A percentile compares a stretch with the other conserved stretches of the same genome.
These are phyloP conservation scores for Sebastes oblongus DNA, from an alignment of 2,797 vertebrate species.

Conservation along the genomic window DNA sequence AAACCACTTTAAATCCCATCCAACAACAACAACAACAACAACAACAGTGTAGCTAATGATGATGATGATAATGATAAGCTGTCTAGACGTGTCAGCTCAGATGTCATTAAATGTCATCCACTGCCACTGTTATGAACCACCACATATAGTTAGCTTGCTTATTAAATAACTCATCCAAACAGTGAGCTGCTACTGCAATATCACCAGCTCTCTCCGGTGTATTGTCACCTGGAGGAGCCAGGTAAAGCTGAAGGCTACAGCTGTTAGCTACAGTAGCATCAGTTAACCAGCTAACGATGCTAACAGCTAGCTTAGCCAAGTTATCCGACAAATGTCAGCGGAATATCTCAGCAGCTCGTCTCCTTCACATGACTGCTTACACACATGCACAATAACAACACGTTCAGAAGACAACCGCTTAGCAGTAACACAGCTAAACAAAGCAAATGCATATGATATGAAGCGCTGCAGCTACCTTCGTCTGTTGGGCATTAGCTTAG, in stretches of 20 bases:
- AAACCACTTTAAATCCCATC: not conserved
- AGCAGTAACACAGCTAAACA: not conserved
- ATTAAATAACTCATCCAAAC: not conserved
- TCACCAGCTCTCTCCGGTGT: not conserved
- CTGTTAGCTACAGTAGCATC: conserved; percentile 3
- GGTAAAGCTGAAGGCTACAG: conserved; percentile 14
- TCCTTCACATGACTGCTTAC: not conserved
- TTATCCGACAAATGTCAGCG: conserved; percentile 60
- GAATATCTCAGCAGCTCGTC: conserved; percentile 2
- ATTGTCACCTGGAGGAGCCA: conserved; percentile 9
- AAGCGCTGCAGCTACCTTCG: conserved; percentile 53
- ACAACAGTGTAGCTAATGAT: not conserved
- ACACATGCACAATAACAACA: not conserved
- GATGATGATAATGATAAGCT: not conserved
- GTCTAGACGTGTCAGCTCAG: not conserved
- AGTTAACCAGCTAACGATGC: conserved; percentile 11
- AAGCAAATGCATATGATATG: not conserved
- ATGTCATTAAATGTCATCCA: conserved; percentile 5
- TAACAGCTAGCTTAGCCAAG: conserved; percentile 52
- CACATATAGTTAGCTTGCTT: not conserved
- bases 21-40: not conserved
- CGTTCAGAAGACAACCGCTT: accelerated
- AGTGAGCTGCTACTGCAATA: not conserved
- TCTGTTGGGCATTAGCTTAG: conserved; percentile 48
- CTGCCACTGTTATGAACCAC: not conserved